Evolutionary conservation across 2,113 vertebrate genomes (phyloP).

Genomic region (Eulacestoma nigropectus): DNA sequence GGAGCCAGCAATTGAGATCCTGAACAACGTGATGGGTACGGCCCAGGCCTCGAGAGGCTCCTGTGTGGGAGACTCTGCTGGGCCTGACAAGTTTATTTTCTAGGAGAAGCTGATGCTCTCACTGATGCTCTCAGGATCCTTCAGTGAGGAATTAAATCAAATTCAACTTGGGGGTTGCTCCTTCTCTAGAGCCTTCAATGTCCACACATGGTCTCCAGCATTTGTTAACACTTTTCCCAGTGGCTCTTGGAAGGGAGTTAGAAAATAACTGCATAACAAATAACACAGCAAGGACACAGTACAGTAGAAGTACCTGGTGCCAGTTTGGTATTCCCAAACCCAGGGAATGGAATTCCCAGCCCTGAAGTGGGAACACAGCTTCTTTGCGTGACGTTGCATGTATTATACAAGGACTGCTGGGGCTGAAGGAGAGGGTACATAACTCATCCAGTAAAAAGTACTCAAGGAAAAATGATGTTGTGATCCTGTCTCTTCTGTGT

Average conservation of each 20-base stretch:
- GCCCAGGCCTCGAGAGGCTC: neutral
- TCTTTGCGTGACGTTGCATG: neutral
- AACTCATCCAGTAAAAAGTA: neutral
- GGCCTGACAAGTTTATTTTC: neutral
- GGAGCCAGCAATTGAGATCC: slow-evolving; percentile 73
- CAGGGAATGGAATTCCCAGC: neutral
- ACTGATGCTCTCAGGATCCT: neutral
- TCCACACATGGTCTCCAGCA: neutral
- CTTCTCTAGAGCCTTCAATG: neutral
- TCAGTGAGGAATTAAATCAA: neutral
- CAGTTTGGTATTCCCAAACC: neutral
- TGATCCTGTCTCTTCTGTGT: neutral
- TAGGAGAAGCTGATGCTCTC: neutral
- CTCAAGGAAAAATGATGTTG: neutral
- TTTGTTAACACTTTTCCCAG: neutral
- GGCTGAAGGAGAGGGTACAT: neutral
- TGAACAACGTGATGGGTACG: slow-evolving; percentile 64
- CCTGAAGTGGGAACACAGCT: neutral
- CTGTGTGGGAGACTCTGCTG: neutral
- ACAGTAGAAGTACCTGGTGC: neutral
- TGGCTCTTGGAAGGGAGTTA: neutral
- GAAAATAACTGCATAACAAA: neutral
- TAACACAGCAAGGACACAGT: neutral
- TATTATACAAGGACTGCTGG: neutral
- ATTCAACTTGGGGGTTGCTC: neutral